These are phyloP conservation scores for Eufriesea mexicana DNA, from an alignment of 1,140 invertebrate genomes.

Conservation along the genomic window DNA sequence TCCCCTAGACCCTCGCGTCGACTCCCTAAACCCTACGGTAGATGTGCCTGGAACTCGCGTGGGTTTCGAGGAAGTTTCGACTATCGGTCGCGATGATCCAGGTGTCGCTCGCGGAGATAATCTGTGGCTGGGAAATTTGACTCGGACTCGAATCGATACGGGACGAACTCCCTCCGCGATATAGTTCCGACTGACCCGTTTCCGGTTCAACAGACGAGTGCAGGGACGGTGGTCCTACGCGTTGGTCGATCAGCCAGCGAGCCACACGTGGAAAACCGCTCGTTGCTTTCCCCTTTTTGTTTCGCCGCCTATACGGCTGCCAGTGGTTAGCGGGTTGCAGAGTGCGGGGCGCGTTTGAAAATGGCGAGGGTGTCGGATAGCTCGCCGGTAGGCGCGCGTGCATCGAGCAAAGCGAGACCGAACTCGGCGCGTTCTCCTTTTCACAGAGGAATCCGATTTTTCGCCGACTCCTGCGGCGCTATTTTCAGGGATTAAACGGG, in stretches of 20 bases:
- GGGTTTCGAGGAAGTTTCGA: no score
- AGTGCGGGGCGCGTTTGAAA: no score
- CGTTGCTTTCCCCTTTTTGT: neutral
- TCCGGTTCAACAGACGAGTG: slow-evolving; percentile 44
- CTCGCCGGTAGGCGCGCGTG: no score
- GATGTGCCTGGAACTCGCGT: no score
- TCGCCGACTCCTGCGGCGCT: neutral
- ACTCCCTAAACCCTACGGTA: no score
- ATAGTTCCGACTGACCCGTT: slow-evolving; percentile 51
- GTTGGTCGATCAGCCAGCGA: neutral
- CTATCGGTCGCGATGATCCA: no score
- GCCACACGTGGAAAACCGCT: slow-evolving; percentile 13
- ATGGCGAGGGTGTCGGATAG: no score
- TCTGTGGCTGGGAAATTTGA: neutral
- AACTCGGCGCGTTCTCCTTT: no score
- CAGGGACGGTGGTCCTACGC: neutral
- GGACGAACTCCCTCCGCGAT: slow-evolving; percentile 21
- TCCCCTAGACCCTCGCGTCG: no score
- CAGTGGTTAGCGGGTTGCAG: no score
- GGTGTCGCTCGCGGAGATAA: neutral
- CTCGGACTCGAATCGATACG: slow-evolving; percentile 46
- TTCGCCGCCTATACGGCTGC: neutral
- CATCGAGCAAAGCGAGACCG: no score
- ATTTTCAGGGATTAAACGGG: neutral
- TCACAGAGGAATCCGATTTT: neutral